Percentiles rank a stretch among this genome's conserved stretches.
phyloP scores from a whole-genome alignment of 2,888 invertebrate species.

The Theodoxus fluviatilis region DNA sequence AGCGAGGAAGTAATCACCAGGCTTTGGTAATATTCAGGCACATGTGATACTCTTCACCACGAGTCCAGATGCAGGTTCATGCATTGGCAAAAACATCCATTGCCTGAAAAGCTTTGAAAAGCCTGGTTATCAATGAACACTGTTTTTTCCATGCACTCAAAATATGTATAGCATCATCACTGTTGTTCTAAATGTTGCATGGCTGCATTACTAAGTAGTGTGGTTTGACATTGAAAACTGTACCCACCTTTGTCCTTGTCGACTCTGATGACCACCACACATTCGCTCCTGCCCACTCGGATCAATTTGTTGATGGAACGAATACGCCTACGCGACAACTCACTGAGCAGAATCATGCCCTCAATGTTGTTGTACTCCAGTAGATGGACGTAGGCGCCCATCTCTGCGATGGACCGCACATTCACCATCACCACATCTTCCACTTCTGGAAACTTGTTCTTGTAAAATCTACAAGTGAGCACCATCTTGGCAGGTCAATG shows the following conservation, averaged over 20 bases:
- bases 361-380: constrained; percentile 99
- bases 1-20: no score
- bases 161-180: no score
- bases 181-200: no score
- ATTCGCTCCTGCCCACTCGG: constrained; percentile 97
- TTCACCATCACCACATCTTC: constrained; percentile 99
- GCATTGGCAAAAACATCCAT: no score
- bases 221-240: no score
- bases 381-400: constrained; percentile 98
- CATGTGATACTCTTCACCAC: no score
- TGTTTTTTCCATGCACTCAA: no score
- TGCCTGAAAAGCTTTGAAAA: no score
- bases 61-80: no score
- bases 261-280: constrained; percentile 97
- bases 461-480: constrained; percentile 81
- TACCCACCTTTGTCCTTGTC: constrained; percentile 94
- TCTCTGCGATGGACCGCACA: constrained; percentile 95
- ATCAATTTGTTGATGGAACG: constrained; percentile 99
- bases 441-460: constrained; percentile 95
- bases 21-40: no score
- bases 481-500: constrained; percentile 45
- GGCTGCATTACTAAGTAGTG: no score
- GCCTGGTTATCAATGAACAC: no score
- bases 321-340: constrained; percentile 96
- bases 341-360: constrained; percentile 96